Percentiles rank a stretch among this genome's conserved stretches.
These are phyloP conservation scores for Eristalis pertinax DNA, from an alignment of 2,888 invertebrate species.

Conservation along the genomic window DNA sequence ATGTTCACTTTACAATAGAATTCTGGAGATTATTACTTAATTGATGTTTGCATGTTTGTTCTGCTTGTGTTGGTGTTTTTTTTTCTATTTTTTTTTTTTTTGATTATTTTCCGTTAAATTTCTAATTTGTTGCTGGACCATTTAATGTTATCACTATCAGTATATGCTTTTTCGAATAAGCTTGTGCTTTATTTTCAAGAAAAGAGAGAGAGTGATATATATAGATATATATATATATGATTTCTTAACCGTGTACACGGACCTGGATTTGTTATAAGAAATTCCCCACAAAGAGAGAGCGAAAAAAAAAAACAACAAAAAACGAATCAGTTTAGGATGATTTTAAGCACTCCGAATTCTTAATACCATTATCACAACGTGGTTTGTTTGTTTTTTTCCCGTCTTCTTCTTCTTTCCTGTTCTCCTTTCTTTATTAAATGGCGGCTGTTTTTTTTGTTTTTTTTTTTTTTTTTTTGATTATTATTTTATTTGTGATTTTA, in stretches of 20 bases:
- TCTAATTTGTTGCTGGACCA: constrained; percentile 65
- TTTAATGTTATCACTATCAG: constrained; percentile 52
- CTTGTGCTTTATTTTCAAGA: constrained; percentile 7
- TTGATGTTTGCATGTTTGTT: too few species aligned
- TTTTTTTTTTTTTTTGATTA: constrained; percentile 3
- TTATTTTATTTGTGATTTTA: constrained; percentile 8
- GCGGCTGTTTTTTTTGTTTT: constrained; percentile 15
- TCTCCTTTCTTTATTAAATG: constrained; percentile 21
- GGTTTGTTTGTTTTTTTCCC: background rate
- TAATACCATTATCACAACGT: constrained; percentile 62
- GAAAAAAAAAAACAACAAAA: too few species aligned
- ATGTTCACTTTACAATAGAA: too few species aligned
- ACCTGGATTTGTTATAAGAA: constrained; percentile 7
- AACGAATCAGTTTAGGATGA: constrained; percentile 45
- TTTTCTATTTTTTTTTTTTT: constrained; percentile 16
- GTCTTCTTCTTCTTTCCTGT: too few species aligned
- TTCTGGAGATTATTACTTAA: background rate
- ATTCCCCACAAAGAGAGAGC: too few species aligned
- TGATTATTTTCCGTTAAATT: constrained; percentile 11
- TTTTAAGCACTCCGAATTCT: constrained; percentile 62
- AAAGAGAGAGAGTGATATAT: too few species aligned
- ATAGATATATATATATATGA: too few species aligned
- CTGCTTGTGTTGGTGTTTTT: too few species aligned
- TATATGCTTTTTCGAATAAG: constrained; percentile 41
- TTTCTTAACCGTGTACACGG: too few species aligned